Conservation (phyloP, 2,113 vertebrate genomes). For the Marmota monax region DNA sequence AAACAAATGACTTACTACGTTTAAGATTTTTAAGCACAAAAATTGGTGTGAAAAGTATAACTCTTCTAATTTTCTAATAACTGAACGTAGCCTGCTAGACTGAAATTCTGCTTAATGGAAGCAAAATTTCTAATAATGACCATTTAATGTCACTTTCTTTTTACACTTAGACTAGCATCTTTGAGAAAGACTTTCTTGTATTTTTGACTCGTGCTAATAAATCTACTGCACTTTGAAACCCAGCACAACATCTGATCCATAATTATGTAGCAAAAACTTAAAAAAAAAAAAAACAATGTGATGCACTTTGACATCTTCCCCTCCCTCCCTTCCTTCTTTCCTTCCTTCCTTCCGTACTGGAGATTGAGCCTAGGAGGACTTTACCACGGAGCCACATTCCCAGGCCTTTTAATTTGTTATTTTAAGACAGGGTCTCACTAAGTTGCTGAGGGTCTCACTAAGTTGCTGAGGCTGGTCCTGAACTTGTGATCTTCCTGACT, state of each 20-base stretch:
- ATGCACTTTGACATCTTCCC: background rate
- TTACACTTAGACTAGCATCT: background rate
- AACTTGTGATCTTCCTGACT: background rate
- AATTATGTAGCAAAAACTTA: background rate
- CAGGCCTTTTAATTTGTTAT: no score
- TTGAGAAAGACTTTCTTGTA: background rate
- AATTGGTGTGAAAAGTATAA: background rate
- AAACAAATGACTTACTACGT: background rate
- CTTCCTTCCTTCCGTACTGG: background rate
- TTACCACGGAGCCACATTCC: no score
- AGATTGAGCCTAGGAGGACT: no score
- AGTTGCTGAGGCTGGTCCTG: background rate
- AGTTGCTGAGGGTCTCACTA: background rate
- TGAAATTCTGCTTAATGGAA: background rate
- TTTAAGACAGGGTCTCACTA: background rate
- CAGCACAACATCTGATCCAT: background rate
- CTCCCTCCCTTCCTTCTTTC: background rate
- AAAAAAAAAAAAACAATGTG: background rate
- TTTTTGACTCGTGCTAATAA: background rate
- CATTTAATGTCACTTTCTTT: background rate
- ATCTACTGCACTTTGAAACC: background rate
- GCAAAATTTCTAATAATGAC: background rate
- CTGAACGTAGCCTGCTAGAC: background rate
- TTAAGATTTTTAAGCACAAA: background rate
- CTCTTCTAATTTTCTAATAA: background rate